phyloP scores from a whole-genome alignment of 2,113 vertebrate genomes.

The Ahaetulla prasina region DNA sequence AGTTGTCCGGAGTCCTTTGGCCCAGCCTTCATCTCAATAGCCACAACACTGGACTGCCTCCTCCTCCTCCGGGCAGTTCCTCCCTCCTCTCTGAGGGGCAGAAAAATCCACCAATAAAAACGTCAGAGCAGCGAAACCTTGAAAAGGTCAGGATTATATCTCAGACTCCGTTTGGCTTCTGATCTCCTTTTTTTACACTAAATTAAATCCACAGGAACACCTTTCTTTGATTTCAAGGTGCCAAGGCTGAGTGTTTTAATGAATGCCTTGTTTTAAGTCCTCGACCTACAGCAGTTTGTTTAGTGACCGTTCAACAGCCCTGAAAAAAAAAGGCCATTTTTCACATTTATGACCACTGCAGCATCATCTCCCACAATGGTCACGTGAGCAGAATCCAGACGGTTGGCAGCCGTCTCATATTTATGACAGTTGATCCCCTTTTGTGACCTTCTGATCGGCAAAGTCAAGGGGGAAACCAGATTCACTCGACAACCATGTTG shows the following conservation, averaged over 20 bases:
- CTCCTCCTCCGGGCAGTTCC: neutral
- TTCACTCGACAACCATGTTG: no score
- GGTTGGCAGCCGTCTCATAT: no score
- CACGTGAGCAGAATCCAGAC: no score
- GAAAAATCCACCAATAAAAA: neutral
- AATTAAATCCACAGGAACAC: neutral
- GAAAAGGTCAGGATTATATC: slow-evolving; percentile 22
- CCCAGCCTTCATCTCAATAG: neutral
- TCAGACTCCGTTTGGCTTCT: neutral
- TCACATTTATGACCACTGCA: neutral
- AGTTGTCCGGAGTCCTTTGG: neutral
- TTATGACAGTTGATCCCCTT: neutral
- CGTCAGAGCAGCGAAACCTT: neutral
- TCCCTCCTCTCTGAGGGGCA: neutral
- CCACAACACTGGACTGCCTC: neutral
- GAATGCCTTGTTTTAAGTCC: neutral
- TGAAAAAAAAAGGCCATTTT: neutral
- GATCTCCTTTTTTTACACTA: neutral
- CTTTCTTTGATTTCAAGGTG: no score
- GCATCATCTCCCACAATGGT: no score
- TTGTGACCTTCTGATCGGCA: no score
- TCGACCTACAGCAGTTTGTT: no score
- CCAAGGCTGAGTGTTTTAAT: neutral
- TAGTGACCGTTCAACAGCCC: neutral
- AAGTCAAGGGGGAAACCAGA: no score